Evolutionary conservation across 2,888 invertebrate genomes (phyloP).

Genomic region (Dioctria rufipes): DNA sequence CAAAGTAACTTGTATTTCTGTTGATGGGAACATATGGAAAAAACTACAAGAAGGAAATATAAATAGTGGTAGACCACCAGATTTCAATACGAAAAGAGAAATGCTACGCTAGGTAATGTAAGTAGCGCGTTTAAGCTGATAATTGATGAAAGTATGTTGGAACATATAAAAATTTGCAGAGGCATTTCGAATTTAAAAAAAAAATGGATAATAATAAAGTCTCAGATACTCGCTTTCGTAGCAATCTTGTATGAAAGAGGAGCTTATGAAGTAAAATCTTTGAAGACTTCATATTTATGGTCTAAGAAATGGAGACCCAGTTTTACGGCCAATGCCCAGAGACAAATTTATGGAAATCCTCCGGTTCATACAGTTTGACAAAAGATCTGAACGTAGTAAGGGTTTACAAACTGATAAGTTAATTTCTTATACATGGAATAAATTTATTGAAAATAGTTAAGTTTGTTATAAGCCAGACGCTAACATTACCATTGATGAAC

Average conservation of each 20-base stretch:
- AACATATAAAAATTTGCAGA: neutral
- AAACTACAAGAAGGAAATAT: too few relatives aligned
- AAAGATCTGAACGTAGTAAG: neutral
- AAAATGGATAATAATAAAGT: neutral
- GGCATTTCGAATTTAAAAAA: neutral
- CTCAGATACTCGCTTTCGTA: slow-evolving; percentile 21
- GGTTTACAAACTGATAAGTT: too few relatives aligned
- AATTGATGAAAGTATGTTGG: neutral
- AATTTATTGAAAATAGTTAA: slow-evolving; percentile 16
- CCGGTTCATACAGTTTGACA: neutral
- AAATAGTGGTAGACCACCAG: too few relatives aligned
- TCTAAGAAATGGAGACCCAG: slow-evolving; percentile 10
- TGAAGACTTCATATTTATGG: slow-evolving; percentile 7
- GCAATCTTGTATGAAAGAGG: slow-evolving; percentile 14
- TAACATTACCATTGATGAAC: too few relatives aligned
- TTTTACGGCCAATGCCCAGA: slow-evolving; percentile 22
- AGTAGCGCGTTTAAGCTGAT: too few relatives aligned
- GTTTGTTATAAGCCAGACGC: too few relatives aligned
- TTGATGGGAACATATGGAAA: too few relatives aligned
- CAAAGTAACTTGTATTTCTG: too few relatives aligned
- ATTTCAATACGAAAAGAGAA: too few relatives aligned
- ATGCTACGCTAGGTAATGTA: too few relatives aligned
- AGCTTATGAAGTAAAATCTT: neutral
- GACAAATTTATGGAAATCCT: slow-evolving; percentile 26
- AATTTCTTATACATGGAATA: slow-evolving; percentile 22